Conservation (phyloP, 37 sponge, comb jelly and placozoan species). For the Aplysina aerophoba region DNA sequence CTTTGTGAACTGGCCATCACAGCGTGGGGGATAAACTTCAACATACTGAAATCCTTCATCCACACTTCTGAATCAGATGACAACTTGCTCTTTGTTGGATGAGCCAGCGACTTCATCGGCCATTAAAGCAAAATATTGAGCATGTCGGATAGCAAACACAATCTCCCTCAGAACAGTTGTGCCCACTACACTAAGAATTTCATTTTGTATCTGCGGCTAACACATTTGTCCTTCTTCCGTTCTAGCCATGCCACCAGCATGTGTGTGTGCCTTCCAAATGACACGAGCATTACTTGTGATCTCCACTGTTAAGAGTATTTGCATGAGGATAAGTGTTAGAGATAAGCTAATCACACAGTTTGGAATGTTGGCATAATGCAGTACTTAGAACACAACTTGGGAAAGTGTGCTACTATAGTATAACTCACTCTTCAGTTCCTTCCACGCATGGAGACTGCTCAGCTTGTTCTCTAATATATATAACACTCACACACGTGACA, state of each 20-base stretch:
- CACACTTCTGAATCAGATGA: slow-evolving; percentile 33
- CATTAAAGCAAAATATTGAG: slow-evolving; percentile 33
- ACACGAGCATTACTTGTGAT: too few relatives aligned
- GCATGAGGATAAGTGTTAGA: slow-evolving; percentile 16
- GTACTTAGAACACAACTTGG: not conserved
- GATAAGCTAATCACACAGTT: not conserved
- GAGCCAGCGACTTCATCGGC: slow-evolving; percentile 28
- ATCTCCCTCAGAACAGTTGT: slow-evolving; percentile 17
- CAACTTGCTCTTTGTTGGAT: slow-evolving; percentile 26
- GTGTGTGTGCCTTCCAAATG: too few relatives aligned
- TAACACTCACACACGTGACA: too few relatives aligned
- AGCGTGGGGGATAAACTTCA: too few relatives aligned
- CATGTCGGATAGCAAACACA: slow-evolving; percentile 20
- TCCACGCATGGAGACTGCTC: too few relatives aligned
- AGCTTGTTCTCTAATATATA: too few relatives aligned
- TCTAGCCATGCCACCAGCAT: slow-evolving; percentile 1
- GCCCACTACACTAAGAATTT: slow-evolving; percentile 24
- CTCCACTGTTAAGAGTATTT: not conserved
- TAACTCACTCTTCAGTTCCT: slow-evolving; percentile 6
- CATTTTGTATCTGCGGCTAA: slow-evolving; percentile 34
- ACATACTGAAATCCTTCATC: slow-evolving; percentile 27
- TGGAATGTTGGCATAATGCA: not conserved
- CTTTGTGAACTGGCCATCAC: too few relatives aligned
- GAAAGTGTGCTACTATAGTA: not conserved
- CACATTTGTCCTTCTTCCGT: not conserved